Percentiles rank a stretch among this genome's conserved stretches.
Conservation (phyloP, 2,888 invertebrate species). For the Parnassius smintheus region DNA sequence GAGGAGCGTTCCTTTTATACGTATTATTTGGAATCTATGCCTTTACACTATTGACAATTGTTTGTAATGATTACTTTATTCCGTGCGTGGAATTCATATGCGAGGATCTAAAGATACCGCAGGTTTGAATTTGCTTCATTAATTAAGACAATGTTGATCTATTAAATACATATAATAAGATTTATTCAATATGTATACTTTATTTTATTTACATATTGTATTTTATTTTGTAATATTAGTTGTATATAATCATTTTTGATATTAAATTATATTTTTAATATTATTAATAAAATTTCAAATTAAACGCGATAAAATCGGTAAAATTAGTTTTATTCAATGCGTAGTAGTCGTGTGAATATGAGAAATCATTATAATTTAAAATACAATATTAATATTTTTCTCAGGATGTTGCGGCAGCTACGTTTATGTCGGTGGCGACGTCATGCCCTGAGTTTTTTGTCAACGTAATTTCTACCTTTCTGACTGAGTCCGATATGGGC, state of each 20-base stretch:
- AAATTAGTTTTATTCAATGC: too few relatives aligned
- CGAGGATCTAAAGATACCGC: slow-evolving; percentile 87
- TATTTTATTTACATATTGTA: too few relatives aligned
- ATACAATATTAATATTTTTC: slow-evolving; percentile 28
- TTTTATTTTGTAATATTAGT: too few relatives aligned
- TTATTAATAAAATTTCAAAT: too few relatives aligned
- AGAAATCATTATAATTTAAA: too few relatives aligned
- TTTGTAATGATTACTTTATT: slow-evolving; percentile 96
- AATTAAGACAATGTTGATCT: not conserved
- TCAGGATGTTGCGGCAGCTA: slow-evolving; percentile 96
- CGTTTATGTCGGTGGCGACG: slow-evolving; percentile 97
- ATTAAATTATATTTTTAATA: too few relatives aligned
- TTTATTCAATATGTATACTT: too few relatives aligned
- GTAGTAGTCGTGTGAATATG: too few relatives aligned
- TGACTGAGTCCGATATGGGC: slow-evolving; percentile 91
- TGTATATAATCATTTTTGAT: too few relatives aligned
- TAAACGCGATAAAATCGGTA: too few relatives aligned
- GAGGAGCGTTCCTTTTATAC: slow-evolving; percentile 90
- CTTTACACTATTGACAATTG: slow-evolving; percentile 91
- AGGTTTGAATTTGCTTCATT: slow-evolving; percentile 56
- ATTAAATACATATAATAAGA: too few relatives aligned
- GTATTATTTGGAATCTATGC: slow-evolving; percentile 89
- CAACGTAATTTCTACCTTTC: slow-evolving; percentile 92
- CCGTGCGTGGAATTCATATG: slow-evolving; percentile 94
- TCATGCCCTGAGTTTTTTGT: slow-evolving; percentile 97